A percentile compares a stretch with the other conserved stretches of the same genome.
phyloP scores from a whole-genome alignment of 2,113 vertebrate genomes.

The Cephalopholis sonnerati region DNA sequence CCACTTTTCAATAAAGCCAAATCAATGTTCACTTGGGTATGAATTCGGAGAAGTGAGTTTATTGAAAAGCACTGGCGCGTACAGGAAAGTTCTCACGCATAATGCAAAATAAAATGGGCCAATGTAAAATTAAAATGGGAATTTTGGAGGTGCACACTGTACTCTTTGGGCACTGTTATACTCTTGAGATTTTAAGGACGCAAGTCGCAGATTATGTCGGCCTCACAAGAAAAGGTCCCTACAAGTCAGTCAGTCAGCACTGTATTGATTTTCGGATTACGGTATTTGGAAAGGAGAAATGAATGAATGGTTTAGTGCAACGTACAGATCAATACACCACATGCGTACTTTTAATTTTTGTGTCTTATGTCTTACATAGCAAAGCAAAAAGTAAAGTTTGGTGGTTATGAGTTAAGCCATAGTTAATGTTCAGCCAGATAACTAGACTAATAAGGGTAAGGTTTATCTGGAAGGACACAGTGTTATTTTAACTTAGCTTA shows the following conservation, averaged over 20 bases:
- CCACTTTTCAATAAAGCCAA: constrained; percentile 68
- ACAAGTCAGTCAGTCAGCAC: background rate
- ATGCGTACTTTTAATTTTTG: background rate
- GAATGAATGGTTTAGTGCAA: background rate
- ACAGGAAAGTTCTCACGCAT: constrained; percentile 14
- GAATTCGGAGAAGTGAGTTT: constrained; percentile 58
- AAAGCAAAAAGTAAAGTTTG: too few relatives aligned
- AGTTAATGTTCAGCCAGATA: too few relatives aligned
- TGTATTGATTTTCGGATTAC: background rate
- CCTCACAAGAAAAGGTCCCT: background rate
- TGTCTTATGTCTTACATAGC: too few relatives aligned
- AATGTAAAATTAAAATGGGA: constrained; percentile 24
- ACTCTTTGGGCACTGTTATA: background rate
- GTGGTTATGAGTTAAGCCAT: too few relatives aligned
- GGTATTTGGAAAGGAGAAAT: background rate
- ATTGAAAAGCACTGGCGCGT: constrained; percentile 57
- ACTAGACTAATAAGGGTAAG: background rate
- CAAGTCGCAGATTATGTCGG: background rate
- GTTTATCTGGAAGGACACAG: background rate
- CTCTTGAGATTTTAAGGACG: background rate
- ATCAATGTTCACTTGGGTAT: constrained; percentile 67
- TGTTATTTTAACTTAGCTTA: background rate
- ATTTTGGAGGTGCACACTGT: constrained; percentile 6
- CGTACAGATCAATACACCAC: background rate
- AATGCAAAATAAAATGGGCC: constrained; percentile 36